phyloP scores from a whole-genome alignment of 2,888 invertebrate genomes.

The Morpho deidamia region DNA sequence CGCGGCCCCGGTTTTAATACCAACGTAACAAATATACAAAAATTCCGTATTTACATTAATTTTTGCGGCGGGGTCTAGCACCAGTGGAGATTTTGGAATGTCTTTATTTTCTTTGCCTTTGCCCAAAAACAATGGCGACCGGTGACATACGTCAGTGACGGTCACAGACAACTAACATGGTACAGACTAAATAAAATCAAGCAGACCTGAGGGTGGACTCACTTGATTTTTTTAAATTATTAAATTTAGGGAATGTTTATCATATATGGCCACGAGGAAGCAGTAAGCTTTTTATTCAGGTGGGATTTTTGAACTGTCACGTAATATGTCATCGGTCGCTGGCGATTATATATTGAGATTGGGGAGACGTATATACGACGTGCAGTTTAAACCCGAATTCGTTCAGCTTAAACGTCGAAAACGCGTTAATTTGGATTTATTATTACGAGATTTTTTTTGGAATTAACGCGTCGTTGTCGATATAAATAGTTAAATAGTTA shows the following conservation, averaged over 20 bases:
- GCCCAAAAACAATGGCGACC: neutral
- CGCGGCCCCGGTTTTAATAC: slow-evolving; percentile 30
- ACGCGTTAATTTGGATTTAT: too few relatives aligned
- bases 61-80: slow-evolving; percentile 29
- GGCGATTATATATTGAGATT: too few relatives aligned
- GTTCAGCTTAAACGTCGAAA: too few relatives aligned
- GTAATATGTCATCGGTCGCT: too few relatives aligned
- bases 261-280: too few relatives aligned
- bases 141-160: neutral
- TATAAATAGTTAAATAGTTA: too few relatives aligned
- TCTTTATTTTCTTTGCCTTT: slow-evolving; percentile 17
- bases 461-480: too few relatives aligned
- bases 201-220: slow-evolving; percentile 7
- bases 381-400: too few relatives aligned
- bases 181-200: slow-evolving; percentile 2
- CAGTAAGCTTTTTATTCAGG: too few relatives aligned
- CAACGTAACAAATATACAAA: slow-evolving; percentile 59
- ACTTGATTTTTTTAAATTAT: neutral
- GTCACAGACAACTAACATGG: neutral
- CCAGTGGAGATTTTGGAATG: slow-evolving; percentile 34
- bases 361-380: too few relatives aligned
- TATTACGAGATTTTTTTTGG: too few relatives aligned
- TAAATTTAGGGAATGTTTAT: neutral
- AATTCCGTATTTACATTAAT: slow-evolving; percentile 38
- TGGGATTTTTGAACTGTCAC: too few relatives aligned